These are phyloP conservation scores for Engystomops pustulosus DNA, from an alignment of 2,113 vertebrate species.

Conservation along the genomic window DNA sequence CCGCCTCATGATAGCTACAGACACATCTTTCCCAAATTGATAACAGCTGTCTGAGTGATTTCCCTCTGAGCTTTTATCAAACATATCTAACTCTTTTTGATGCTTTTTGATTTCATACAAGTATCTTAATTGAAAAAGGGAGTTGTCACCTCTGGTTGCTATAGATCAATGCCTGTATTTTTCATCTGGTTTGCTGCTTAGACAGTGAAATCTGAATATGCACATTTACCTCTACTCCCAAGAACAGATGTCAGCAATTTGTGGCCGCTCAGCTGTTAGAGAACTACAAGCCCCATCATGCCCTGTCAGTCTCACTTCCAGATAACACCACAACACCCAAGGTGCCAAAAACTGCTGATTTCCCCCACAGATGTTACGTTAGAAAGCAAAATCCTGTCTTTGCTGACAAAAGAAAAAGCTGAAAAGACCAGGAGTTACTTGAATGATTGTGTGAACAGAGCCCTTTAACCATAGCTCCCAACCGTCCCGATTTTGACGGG, in stretches of 20 bases:
- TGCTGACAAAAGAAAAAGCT: background rate
- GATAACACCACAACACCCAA: background rate
- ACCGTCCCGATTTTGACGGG: too few relatives aligned
- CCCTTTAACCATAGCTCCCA: too few relatives aligned
- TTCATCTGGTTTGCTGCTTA: constrained; percentile 16
- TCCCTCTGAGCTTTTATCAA: constrained; percentile 52
- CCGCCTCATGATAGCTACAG: constrained; percentile 47
- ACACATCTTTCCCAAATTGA: constrained; percentile 58
- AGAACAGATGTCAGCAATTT: background rate
- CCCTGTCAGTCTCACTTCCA: background rate
- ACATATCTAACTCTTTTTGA: constrained; percentile 47
- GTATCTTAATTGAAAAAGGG: constrained; percentile 43
- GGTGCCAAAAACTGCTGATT: background rate
- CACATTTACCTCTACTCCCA: background rate
- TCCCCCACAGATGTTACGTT: background rate
- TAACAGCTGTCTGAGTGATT: constrained; percentile 55
- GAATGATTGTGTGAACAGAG: background rate
- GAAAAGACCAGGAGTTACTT: background rate
- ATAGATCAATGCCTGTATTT: constrained; percentile 8
- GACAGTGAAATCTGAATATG: constrained; percentile 8
- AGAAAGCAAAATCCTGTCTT: background rate
- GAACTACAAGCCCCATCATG: constrained; percentile 19
- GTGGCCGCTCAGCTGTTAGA: background rate
- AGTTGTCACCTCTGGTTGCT: constrained; percentile 26
- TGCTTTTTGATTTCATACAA: constrained; percentile 30